phyloP scores from a whole-genome alignment of 2,888 invertebrate genomes.

The Nomada fucata region DNA sequence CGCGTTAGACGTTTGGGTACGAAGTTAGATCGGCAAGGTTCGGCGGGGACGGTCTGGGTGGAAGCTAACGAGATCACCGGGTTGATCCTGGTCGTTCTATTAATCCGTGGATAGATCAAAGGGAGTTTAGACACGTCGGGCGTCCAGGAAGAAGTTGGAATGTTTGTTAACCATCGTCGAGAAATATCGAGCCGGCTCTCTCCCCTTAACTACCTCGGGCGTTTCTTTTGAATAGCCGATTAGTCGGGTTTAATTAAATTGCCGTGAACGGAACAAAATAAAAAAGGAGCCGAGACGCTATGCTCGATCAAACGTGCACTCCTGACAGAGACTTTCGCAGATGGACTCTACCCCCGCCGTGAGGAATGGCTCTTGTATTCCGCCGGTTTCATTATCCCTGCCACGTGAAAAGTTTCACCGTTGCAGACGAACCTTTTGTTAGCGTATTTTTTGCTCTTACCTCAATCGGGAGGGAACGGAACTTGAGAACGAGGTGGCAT shows the following conservation, averaged over 20 bases:
- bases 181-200: slow-evolving; percentile 16
- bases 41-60: slow-evolving; percentile 18
- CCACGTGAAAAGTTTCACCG: slow-evolving; percentile 60
- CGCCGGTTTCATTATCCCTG: slow-evolving; percentile 60
- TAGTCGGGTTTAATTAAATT: slow-evolving; percentile 61
- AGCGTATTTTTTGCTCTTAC: slow-evolving; percentile 54
- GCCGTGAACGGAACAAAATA: slow-evolving; percentile 60
- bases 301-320: slow-evolving; percentile 53
- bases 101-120: slow-evolving; percentile 37
- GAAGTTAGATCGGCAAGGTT: slow-evolving; percentile 2
- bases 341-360: neutral
- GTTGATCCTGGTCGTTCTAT: slow-evolving; percentile 24
- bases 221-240: slow-evolving; percentile 49
- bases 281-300: slow-evolving; percentile 40
- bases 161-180: slow-evolving; percentile 25
- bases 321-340: slow-evolving; percentile 42
- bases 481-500: slow-evolving; percentile 17
- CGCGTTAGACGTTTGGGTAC: slow-evolving; percentile 21
- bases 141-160: slow-evolving; percentile 18
- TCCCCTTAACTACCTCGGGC: neutral
- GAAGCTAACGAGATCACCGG: slow-evolving; percentile 34
- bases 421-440: slow-evolving; percentile 25
- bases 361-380: slow-evolving; percentile 61
- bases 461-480: slow-evolving; percentile 25
- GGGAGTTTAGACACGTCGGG: neutral